These are phyloP conservation scores for Amblyopsis rosae DNA, from an alignment of 2,113 vertebrate genomes.

Conservation along the genomic window DNA sequence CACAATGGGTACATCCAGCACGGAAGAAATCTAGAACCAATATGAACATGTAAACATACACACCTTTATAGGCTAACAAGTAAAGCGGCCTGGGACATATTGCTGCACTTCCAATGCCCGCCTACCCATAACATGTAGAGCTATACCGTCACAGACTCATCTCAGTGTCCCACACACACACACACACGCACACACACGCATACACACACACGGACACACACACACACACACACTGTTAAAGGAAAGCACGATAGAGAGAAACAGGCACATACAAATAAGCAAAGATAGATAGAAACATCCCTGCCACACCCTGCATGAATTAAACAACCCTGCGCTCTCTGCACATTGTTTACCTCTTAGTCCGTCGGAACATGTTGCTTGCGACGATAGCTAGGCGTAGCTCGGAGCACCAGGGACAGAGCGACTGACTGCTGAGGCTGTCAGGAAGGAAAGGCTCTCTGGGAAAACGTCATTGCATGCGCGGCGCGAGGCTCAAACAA, in stretches of 20 bases:
- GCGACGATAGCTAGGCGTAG: constrained; percentile 21
- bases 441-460: constrained; percentile 30
- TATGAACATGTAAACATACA: neutral
- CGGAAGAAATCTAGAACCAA: neutral
- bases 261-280: neutral
- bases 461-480: constrained; percentile 28
- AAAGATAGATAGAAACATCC: neutral
- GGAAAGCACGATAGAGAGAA: constrained; percentile 3
- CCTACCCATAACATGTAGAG: constrained; percentile 13
- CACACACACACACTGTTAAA: neutral
- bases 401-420: constrained; percentile 23
- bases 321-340: neutral
- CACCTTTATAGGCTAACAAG: neutral
- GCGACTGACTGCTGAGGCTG: constrained; percentile 6
- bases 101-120: constrained; percentile 8
- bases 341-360: constrained; percentile 55
- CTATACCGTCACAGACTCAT: neutral
- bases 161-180: neutral
- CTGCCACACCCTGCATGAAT: constrained; percentile 21
- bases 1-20: neutral
- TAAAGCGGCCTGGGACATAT: neutral
- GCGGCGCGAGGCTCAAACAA: constrained; percentile 23
- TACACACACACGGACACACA: neutral
- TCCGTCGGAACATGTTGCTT: constrained; percentile 63
- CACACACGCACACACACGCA: neutral